Evolutionary conservation across 2,113 vertebrate species (phyloP), one percentile per base, ranked within the genome.

Genomic region (Ictalurus punctatus): DNA sequence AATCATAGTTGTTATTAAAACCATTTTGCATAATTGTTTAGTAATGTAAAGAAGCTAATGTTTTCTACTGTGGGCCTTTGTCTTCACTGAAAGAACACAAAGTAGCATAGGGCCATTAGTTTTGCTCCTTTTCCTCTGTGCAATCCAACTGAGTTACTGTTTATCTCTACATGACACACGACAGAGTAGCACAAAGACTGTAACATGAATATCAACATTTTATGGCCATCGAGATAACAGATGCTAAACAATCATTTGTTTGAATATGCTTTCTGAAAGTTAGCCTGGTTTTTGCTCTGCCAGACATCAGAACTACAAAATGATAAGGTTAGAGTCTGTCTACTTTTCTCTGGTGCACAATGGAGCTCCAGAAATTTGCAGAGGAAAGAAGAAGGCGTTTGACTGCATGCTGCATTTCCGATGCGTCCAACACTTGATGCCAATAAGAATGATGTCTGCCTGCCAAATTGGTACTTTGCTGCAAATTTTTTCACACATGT

Each of bases 391-490:
- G n/a, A 58, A 25, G 87, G 79, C 30, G 61, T 88, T 79, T 80
- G 89, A 90, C 63, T 90, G 91, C 91, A 90, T 92, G 91, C 88
- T 92, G 89, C 91, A 91, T 91, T 91, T 90, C 90, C 87, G 85
- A 91, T 88, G 85, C 90, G 85, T 89, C 65, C 52, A 88, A 86
- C 89, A 90, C 82, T 87, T 81, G 89, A 91, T 89, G 88, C 86
- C 74, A 88, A 63, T 90, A 88, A 88, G 84, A 92, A 86, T 88
- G 86, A 92, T 90, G 63, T 88, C 87, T 91, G 86, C 91, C 90
- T 92, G 91, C 90, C 79, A 87, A 91, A 89, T 73, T 87, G 58
- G 88, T 83, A 85, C 83, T 92, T 88, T 84, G 86, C 88, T 92
- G 91, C 54, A 9, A 85, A 74, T 85, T 92, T 90, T 48, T 91